Evolutionary conservation across 2,113 vertebrate species (phyloP).

Genomic region (Thinocorus orbignyianus): DNA sequence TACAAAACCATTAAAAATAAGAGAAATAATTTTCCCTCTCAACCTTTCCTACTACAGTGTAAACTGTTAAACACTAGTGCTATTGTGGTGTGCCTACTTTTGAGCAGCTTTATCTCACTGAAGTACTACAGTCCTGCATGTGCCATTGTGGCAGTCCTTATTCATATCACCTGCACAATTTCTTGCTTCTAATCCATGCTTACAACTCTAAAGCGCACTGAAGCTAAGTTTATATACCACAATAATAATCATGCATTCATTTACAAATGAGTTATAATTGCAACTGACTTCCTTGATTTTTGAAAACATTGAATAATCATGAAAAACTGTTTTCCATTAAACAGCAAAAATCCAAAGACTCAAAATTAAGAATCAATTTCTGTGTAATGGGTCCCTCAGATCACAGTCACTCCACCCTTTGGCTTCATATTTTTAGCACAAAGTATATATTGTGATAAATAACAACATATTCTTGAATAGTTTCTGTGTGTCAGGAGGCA

Average conservation of each 20-base stretch:
- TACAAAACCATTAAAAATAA: neutral
- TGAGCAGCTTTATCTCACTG: neutral
- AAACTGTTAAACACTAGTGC: neutral
- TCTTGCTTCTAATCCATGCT: neutral
- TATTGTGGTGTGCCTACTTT: neutral
- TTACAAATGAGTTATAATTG: neutral
- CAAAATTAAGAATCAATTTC: neutral
- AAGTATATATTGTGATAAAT: constrained; percentile 35
- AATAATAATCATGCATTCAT: neutral
- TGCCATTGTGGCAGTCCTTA: neutral
- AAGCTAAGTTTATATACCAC: neutral
- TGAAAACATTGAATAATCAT: neutral
- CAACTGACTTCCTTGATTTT: neutral
- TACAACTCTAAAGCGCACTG: neutral
- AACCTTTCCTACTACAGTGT: neutral
- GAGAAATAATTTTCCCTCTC: neutral
- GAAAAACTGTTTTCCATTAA: neutral
- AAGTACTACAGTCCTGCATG: neutral
- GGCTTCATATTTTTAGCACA: constrained; percentile 9
- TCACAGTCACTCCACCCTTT: neutral
- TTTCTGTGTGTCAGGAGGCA: constrained; percentile 38
- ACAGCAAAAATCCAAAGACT: neutral
- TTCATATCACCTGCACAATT: neutral
- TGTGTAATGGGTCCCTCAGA: neutral
- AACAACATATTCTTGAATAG: neutral